phyloP scores from a whole-genome alignment of 2,113 vertebrate species.

The Salvelinus namaycush region DNA sequence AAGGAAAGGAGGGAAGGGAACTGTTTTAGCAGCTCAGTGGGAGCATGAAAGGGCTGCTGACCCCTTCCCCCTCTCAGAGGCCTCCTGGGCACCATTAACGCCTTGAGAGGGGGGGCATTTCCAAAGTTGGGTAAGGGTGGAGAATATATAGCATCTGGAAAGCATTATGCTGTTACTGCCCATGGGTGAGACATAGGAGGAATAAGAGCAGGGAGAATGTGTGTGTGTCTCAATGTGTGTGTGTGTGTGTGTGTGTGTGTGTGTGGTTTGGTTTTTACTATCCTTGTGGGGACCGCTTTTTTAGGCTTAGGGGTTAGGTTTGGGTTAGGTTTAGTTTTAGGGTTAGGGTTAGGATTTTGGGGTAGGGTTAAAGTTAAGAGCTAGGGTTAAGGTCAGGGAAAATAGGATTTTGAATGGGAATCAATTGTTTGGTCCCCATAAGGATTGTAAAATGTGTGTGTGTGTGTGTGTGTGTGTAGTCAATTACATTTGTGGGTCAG shows the following conservation, averaged over 20 bases:
- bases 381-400: too few species aligned
- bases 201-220: constrained; percentile 39
- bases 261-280: constrained; percentile 11
- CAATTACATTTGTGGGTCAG: not conserved
- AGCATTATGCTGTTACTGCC: constrained; percentile 68
- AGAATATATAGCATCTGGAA: constrained; percentile 73
- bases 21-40: constrained; percentile 54
- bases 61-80: constrained; percentile 27
- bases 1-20: constrained; percentile 58
- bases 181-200: constrained; percentile 56
- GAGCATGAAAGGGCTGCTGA: constrained; percentile 50
- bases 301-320: too few species aligned
- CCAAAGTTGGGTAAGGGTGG: constrained; percentile 54
- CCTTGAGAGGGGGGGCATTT: constrained; percentile 60
- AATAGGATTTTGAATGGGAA: too few species aligned
- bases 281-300: too few species aligned
- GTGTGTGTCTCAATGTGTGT: constrained; percentile 35
- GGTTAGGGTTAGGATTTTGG: too few species aligned
- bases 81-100: constrained; percentile 72
- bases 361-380: constrained; percentile 17
- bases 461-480: constrained; percentile 23
- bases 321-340: too few species aligned
- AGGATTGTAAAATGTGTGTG: not conserved
- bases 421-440: too few species aligned
- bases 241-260: constrained; percentile 38